These are phyloP conservation scores for Toxonevra muliebris DNA, from an alignment of 2,888 invertebrate genomes.

Conservation along the genomic window DNA sequence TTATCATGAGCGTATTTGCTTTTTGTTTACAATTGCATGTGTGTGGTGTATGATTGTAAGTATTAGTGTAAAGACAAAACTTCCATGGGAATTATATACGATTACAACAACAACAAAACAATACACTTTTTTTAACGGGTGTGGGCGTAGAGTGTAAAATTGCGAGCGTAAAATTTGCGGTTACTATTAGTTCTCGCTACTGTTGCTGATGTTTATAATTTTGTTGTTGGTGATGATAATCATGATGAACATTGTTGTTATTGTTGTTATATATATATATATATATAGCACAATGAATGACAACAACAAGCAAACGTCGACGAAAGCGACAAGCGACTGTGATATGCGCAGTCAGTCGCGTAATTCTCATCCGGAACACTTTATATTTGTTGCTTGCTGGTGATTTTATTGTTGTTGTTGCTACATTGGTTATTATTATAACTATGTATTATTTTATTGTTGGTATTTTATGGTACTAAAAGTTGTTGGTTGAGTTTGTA, in stretches of 20 bases:
- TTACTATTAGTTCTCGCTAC: not conserved
- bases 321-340: not conserved
- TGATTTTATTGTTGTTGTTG: no score
- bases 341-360: not conserved
- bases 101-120: not conserved
- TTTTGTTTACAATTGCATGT: not conserved
- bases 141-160: no score
- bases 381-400: not conserved
- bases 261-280: not conserved
- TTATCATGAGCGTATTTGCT: no score
- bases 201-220: not conserved
- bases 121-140: not conserved
- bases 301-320: not conserved
- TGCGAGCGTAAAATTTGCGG: not conserved
- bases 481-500: no score
- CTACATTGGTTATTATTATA: no score
- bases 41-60: not conserved
- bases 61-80: not conserved
- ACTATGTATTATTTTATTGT: no score
- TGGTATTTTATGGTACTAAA: no score
- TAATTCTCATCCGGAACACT: constrained; percentile 10
- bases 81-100: not conserved
- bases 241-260: not conserved
- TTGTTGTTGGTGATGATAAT: not conserved
- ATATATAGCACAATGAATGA: not conserved